Base-by-base conservation (phyloP, 92 coral and sea anemone species). In the Scolanthus callimorphus region DNA sequence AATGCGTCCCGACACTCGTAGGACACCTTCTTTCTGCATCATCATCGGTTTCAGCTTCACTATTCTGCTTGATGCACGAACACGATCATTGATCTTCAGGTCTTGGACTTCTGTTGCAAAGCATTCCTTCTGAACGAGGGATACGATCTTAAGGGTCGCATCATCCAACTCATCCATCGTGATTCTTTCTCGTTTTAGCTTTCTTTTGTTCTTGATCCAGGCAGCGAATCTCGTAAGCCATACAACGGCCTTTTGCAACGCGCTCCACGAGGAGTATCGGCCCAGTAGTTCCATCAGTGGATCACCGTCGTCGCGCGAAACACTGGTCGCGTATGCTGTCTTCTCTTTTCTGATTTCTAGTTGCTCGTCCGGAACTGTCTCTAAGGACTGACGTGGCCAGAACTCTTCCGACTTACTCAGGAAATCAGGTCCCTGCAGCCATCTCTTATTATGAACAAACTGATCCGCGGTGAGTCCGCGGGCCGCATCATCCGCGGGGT, bases 1-100 rank as follows among this genome's bases (percentile, higher is more conserved):
- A n/a, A 51, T 57, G 20, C 77, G 68, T 55, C 85, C 85, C 46
- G 55, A 39, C 27, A 71, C 77, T 65, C 85, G 39, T 34, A 83
- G 51, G 9, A 67, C 52, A 29, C 67, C 75, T 20, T 50, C 58
- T n/a, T n/a, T n/a, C n/a, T n/a, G n/a, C n/a, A 11, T 48, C 29
- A 75, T 47, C 48, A 22, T 43, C 29, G 87, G 86, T 25, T 73
- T 74, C 25, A 80, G 67, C 41, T 52, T 50, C 10, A 79, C 82
- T 28, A 78, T 67, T 44, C 59, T 78, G 77, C 85, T 84, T 25
- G 85, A 25, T 31, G 55, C 23, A 23, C 39, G 56, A 49, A 77
- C 39, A 11, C 23, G 39, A 19, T 69, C 50, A 11, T 17, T 51
- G 6, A 62, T 28, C 67, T 38, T 49, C 63, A 82, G 38, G 34